Evolutionary conservation across 2,888 invertebrate genomes (phyloP).

Genomic region (Tipula vernalis): DNA sequence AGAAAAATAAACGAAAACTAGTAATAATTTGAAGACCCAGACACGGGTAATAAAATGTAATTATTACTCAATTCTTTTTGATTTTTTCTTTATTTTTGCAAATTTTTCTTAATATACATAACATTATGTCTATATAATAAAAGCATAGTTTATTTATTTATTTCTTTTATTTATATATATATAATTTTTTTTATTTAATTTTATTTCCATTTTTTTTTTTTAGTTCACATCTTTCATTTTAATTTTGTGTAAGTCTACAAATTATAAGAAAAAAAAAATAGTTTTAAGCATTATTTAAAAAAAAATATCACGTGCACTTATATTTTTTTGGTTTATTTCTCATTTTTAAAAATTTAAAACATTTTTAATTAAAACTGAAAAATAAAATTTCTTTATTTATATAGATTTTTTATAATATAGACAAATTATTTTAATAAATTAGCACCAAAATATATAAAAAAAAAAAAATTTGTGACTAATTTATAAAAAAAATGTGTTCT

Average conservation of each 20-base stretch:
- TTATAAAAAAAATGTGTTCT: neutral
- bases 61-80: neutral
- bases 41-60: neutral
- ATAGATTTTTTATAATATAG: neutral
- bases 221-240: neutral
- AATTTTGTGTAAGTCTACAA: neutral
- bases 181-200: neutral
- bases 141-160: neutral
- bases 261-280: neutral
- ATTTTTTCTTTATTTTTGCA: neutral
- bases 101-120: conserved; percentile 4
- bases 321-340: neutral
- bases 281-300: neutral
- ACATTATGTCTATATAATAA: neutral
- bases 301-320: neutral
- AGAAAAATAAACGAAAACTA: too few relatives aligned
- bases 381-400: neutral
- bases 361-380: conserved; percentile 4
- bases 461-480: neutral
- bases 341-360: neutral
- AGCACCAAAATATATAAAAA: neutral
- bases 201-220: neutral
- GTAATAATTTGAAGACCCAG: too few relatives aligned
- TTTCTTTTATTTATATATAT: neutral
- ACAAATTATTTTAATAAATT: neutral